Conservation (phyloP, 2,113 vertebrate species). For the Motacilla alba region DNA sequence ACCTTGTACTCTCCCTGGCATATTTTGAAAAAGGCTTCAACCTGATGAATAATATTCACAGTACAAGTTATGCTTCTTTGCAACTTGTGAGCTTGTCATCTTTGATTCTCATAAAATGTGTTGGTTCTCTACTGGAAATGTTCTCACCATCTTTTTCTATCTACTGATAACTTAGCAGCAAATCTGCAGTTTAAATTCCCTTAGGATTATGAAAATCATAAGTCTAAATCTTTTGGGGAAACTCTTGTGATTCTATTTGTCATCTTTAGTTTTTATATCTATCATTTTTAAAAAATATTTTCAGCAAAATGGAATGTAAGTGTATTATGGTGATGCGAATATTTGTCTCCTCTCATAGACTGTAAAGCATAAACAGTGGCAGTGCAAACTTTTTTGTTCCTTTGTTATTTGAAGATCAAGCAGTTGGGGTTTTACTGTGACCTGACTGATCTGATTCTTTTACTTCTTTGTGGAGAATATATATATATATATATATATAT, state of each 20-base stretch:
- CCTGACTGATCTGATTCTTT: background rate
- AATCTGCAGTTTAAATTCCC: conserved; percentile 22
- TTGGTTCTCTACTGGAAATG: conserved; percentile 11
- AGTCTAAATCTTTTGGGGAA: background rate
- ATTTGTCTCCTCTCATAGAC: background rate
- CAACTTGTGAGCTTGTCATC: conserved; percentile 50
- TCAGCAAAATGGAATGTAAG: background rate
- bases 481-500: background rate
- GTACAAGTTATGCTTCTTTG: conserved; percentile 25
- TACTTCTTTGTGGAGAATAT: background rate
- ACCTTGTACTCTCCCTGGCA: conserved; percentile 19
- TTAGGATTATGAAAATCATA: background rate
- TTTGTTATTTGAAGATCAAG: background rate
- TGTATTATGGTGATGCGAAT: background rate
- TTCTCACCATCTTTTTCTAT: conserved; percentile 8
- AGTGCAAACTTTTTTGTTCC: background rate
- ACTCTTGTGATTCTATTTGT: background rate
- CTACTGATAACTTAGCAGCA: background rate
- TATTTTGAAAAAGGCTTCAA: conserved; percentile 47
- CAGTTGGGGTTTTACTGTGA: background rate
- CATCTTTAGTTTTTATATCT: background rate
- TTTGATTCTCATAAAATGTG: conserved; percentile 47
- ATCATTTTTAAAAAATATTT: background rate
- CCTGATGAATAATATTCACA: conserved; percentile 41
- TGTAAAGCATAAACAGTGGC: background rate